Evolutionary conservation across 1,140 invertebrate species (phyloP).

Genomic region (Ostrea edulis): DNA sequence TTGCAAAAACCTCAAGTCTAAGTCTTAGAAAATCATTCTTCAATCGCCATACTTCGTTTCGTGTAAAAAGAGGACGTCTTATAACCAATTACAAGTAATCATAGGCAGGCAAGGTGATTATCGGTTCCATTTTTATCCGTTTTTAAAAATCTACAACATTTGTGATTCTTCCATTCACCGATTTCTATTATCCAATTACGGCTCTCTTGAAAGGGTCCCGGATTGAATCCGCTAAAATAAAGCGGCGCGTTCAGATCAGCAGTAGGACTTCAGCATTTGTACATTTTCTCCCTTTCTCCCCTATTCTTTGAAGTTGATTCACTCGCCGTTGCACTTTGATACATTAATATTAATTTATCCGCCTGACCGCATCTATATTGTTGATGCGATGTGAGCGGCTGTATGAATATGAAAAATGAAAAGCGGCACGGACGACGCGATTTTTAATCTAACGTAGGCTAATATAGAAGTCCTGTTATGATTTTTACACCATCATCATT

Average conservation of each 20-base stretch:
- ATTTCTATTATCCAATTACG: constrained; percentile 37
- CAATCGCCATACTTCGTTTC: neutral
- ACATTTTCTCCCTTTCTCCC: constrained; percentile 10
- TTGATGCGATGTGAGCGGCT: constrained; percentile 47
- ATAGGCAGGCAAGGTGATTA: constrained; percentile 8
- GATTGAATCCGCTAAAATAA: constrained; percentile 36
- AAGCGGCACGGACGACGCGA: constrained; percentile 44
- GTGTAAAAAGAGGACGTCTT: constrained; percentile 9
- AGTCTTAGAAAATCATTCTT: neutral
- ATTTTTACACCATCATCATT: constrained; percentile 33
- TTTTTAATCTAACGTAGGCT: constrained; percentile 36
- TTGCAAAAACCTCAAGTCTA: too few species aligned
- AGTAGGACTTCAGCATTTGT: constrained; percentile 31
- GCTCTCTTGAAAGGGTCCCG: constrained; percentile 14
- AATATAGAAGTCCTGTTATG: constrained; percentile 33
- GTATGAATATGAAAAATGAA: constrained; percentile 57
- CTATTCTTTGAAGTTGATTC: constrained; percentile 52
- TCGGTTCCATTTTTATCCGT: constrained; percentile 36
- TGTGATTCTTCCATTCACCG: constrained; percentile 36
- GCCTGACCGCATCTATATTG: constrained; percentile 48
- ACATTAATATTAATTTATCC: constrained; percentile 60
- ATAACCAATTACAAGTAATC: constrained; percentile 33
- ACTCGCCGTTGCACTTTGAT: constrained; percentile 50
- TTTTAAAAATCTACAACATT: constrained; percentile 40
- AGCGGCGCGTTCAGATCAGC: constrained; percentile 22